Percentiles rank a stretch among this genome's conserved stretches.
Evolutionary conservation across 2,113 vertebrate genomes (phyloP).

Genomic region (Oxyura jamaicensis): DNA sequence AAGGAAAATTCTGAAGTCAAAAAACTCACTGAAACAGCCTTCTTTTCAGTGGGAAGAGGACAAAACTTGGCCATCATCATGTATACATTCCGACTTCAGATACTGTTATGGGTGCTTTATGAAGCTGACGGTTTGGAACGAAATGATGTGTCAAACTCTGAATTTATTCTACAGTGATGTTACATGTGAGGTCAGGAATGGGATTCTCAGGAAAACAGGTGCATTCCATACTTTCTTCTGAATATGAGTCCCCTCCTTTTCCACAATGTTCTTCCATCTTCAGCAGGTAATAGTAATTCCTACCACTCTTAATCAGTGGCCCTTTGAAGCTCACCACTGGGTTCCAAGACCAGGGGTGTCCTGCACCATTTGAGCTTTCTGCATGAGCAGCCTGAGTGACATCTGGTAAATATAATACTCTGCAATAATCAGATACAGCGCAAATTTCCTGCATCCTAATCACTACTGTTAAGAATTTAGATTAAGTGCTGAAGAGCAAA

Average conservation of each 20-base stretch:
- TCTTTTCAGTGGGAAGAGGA: neutral
- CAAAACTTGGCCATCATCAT: neutral
- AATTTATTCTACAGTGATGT: neutral
- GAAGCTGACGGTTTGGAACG: neutral
- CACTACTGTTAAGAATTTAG: neutral
- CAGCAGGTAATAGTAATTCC: neutral
- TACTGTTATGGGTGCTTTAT: neutral
- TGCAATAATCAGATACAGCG: neutral
- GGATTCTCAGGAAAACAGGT: neutral
- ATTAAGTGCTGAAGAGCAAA: neutral
- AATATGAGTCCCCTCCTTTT: neutral
- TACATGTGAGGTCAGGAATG: neutral
- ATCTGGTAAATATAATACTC: neutral
- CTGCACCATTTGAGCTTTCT: slow-evolving; percentile 1
- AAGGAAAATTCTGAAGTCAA: neutral
- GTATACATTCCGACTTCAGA: neutral
- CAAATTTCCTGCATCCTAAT: neutral
- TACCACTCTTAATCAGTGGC: neutral
- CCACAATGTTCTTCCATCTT: neutral
- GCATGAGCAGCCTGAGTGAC: neutral
- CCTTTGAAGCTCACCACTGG: neutral
- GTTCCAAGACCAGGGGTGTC: neutral
- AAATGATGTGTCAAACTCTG: neutral
- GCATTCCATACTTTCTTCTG: neutral
- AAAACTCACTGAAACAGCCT: neutral